Conservation (phyloP, 2,797 vertebrate species). For the Bradypodion ventrale region DNA sequence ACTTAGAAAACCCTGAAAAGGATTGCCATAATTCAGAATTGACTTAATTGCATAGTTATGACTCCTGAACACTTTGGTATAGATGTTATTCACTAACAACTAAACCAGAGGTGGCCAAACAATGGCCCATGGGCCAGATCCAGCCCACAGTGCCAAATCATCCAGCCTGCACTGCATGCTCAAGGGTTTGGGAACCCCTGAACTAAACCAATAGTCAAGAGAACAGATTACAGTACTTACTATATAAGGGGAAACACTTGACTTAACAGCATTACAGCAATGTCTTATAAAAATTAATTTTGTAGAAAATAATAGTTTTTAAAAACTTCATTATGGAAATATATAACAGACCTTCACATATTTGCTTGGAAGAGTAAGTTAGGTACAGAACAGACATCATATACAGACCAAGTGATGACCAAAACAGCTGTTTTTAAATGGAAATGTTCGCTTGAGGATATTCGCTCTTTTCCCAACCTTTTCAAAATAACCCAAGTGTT, state of each 20-base stretch:
- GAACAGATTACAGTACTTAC: not conserved
- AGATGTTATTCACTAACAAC: not conserved
- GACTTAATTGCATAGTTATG: too few species aligned
- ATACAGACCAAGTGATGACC: not conserved
- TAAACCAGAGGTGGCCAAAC: too few species aligned
- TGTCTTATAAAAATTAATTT: not conserved
- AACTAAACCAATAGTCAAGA: not conserved
- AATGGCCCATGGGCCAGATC: too few species aligned
- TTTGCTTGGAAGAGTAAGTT: not conserved
- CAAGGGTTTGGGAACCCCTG: too few species aligned
- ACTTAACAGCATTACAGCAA: not conserved
- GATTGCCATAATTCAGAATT: too few species aligned
- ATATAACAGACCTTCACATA: not conserved
- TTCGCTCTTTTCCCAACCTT: not conserved
- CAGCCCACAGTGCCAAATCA: too few species aligned
- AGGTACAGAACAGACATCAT: not conserved
- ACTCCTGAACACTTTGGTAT: not conserved
- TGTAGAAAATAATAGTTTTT: too few species aligned
- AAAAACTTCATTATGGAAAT: too few species aligned
- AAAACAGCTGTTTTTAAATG: not conserved
- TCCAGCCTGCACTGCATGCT: too few species aligned
- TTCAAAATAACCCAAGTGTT: not conserved
- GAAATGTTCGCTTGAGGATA: not conserved
- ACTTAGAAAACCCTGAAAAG: too few species aligned
- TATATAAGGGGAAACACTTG: not conserved